phyloP scores from a whole-genome alignment of 92 coral and sea anemone genomes.

The Hydrozoanthus gracilis region DNA sequence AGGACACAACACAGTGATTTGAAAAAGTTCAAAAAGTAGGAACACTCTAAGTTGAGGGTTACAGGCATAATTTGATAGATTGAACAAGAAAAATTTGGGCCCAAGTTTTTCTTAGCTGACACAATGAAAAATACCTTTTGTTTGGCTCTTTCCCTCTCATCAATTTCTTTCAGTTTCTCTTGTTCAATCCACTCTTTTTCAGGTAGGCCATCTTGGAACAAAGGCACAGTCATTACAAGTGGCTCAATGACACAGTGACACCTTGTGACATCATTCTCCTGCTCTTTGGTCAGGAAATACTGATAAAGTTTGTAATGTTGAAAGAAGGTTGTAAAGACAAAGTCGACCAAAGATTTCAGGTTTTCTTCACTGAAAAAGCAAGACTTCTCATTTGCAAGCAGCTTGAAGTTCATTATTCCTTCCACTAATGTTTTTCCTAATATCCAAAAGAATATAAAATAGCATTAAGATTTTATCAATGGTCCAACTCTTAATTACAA shows the following conservation, averaged over 20 bases:
- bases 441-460: neutral
- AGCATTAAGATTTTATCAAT: too few relatives aligned
- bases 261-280: conserved; percentile 60
- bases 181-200: conserved; percentile 76
- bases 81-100: too few relatives aligned
- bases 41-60: too few relatives aligned
- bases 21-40: too few relatives aligned
- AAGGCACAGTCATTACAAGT: conserved; percentile 29
- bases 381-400: conserved; percentile 35
- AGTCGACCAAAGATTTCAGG: conserved; percentile 72
- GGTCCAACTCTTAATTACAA: too few relatives aligned
- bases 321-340: conserved; percentile 68
- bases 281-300: conserved; percentile 79
- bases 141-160: conserved; percentile 64
- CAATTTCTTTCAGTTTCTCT: conserved; percentile 77
- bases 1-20: too few relatives aligned
- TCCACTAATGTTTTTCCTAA: conserved; percentile 64
- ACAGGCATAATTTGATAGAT: too few relatives aligned
- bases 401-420: conserved; percentile 61
- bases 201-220: conserved; percentile 65
- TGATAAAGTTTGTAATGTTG: conserved; percentile 86
- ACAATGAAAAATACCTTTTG: conserved; percentile 49
- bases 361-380: conserved; percentile 52
- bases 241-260: conserved; percentile 65
- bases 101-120: too few relatives aligned